Evolutionary conservation across 2,113 vertebrate species (phyloP).

Genomic region (Gobius niger): DNA sequence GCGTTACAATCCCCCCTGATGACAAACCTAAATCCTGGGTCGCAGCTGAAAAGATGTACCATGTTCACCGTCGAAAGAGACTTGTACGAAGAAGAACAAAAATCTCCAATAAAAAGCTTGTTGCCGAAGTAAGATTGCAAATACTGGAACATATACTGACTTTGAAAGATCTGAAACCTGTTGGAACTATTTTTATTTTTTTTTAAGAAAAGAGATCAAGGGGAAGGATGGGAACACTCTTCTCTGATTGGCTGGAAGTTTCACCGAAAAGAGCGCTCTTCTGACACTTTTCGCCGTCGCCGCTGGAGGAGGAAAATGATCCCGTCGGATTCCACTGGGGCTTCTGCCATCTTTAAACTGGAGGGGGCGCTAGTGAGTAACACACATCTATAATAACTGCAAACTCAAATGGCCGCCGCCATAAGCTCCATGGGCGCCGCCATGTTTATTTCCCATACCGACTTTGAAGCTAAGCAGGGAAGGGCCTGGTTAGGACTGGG

Average conservation of each 20-base stretch:
- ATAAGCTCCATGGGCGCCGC: too few species aligned
- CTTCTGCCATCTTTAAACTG: constrained; percentile 92
- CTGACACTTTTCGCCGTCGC: constrained; percentile 91
- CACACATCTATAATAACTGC: too few species aligned
- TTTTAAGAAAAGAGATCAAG: constrained; percentile 66
- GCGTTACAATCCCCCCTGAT: constrained; percentile 92
- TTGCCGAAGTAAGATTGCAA: constrained; percentile 70
- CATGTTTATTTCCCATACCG: too few species aligned
- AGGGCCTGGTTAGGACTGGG: too few species aligned
- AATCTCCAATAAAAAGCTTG: constrained; percentile 65
- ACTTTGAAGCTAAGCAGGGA: too few species aligned
- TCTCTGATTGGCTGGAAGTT: constrained; percentile 98
- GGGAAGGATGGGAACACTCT: constrained; percentile 96
- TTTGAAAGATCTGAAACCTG: background rate
- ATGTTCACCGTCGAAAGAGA: constrained; percentile 87
- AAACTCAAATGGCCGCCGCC: background rate
- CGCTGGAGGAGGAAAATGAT: constrained; percentile 96
- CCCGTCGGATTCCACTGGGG: constrained; percentile 84
- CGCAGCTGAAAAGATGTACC: constrained; percentile 97
- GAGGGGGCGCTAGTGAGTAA: constrained; percentile 91
- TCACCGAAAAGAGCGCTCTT: constrained; percentile 88
- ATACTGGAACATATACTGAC: background rate
- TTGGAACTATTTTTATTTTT: background rate
- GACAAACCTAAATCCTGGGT: constrained; percentile 93
- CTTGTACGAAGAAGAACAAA: constrained; percentile 85